phyloP scores from a whole-genome alignment of 1,140 invertebrate genomes.

The Dysdera silvatica region DNA sequence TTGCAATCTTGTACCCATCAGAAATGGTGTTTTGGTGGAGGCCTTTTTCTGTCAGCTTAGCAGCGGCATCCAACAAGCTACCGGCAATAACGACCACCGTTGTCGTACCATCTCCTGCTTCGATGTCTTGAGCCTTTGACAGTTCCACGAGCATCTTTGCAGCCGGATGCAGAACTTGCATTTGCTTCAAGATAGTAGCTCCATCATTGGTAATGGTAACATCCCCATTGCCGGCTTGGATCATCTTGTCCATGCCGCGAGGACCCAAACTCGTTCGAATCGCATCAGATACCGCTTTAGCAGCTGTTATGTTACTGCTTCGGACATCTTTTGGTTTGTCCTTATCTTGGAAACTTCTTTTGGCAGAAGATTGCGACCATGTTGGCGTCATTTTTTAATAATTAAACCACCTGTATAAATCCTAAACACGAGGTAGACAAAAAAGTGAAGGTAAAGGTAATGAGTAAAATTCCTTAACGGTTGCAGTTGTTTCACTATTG shows the following conservation, averaged over 20 bases:
- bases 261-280: slow-evolving; percentile 97
- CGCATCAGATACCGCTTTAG: slow-evolving; percentile 98
- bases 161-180: slow-evolving; percentile 97
- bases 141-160: slow-evolving; percentile 99
- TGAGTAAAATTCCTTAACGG: no score
- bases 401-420: no score
- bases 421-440: no score
- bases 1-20: slow-evolving; percentile 89
- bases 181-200: slow-evolving; percentile 97
- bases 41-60: slow-evolving; percentile 81
- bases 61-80: slow-evolving; percentile 84
- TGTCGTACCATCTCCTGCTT: slow-evolving; percentile 98
- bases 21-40: slow-evolving; percentile 97
- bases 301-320: slow-evolving; percentile 90
- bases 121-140: slow-evolving; percentile 96
- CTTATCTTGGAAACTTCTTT: slow-evolving; percentile 55
- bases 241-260: slow-evolving; percentile 99
- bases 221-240: slow-evolving; percentile 92
- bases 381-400: no score
- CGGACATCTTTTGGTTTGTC: slow-evolving; percentile 91
- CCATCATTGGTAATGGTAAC: slow-evolving; percentile 99
- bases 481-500: no score
- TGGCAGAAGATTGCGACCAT: no score
- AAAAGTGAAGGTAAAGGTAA: no score
- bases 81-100: slow-evolving; percentile 95